A percentile compares a stretch with the other conserved stretches of the same genome.
phyloP scores from a whole-genome alignment of 2,888 invertebrate species.

The Sarcophaga caerulescens region DNA sequence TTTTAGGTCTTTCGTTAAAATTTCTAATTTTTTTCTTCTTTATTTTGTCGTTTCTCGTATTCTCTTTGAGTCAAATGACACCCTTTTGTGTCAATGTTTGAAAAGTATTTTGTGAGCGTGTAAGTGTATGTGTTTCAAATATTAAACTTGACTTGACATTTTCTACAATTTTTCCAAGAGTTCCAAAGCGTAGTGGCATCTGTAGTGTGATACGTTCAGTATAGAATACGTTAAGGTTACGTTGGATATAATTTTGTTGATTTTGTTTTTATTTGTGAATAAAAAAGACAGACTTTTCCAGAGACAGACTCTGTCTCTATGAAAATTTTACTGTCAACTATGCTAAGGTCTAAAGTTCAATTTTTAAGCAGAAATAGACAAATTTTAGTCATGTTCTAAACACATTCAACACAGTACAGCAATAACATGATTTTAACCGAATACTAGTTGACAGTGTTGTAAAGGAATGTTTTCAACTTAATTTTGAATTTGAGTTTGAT shows the following conservation, averaged over 20 bases:
- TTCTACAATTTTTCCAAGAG: conserved; percentile 40
- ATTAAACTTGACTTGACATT: conserved; percentile 62
- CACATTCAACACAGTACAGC: conserved; percentile 31
- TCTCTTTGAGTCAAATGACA: conserved; percentile 69
- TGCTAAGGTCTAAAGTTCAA: conserved; percentile 65
- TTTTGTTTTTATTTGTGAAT: conserved; percentile 49
- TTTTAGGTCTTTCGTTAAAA: conserved; percentile 20
- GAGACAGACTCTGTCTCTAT: conserved; percentile 27
- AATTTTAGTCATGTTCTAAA: conserved; percentile 68
- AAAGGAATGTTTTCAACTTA: conserved; percentile 11
- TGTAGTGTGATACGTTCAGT: conserved; percentile 15
- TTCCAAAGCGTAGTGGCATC: background rate
- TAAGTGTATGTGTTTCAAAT: background rate
- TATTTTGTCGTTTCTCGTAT: conserved; percentile 27
- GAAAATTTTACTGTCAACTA: conserved; percentile 65
- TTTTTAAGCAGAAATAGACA: conserved; percentile 59
- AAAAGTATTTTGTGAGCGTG: conserved; percentile 30
- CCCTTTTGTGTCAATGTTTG: conserved; percentile 66
- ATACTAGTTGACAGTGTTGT: conserved; percentile 3
- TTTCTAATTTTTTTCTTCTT: too few species aligned
- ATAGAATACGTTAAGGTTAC: background rate
- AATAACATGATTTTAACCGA: conserved; percentile 43
- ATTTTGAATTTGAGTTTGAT: too few species aligned
- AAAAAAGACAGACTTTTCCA: too few species aligned
- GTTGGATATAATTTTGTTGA: conserved; percentile 57